Percentiles rank a stretch among this genome's conserved stretches.
phyloP scores from a whole-genome alignment of 2,888 invertebrate genomes.

The Quadroppia sp. region DNA sequence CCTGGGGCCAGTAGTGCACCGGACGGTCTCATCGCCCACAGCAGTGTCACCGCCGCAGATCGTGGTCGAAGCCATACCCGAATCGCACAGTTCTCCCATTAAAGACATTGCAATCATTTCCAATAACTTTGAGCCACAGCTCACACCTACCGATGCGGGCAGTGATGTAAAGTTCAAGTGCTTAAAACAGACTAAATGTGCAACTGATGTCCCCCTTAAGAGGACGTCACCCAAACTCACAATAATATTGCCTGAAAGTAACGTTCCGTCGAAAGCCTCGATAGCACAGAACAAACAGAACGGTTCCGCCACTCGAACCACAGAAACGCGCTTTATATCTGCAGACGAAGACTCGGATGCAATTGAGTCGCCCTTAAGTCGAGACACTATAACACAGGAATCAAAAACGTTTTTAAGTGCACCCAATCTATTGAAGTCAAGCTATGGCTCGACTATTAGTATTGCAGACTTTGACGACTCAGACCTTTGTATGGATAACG shows the following conservation, averaged over 20 bases:
- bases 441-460: slow-evolving; percentile 47
- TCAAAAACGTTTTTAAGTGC: slow-evolving; percentile 42
- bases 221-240: slow-evolving; percentile 7
- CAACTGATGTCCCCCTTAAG: not conserved
- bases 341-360: slow-evolving; percentile 44
- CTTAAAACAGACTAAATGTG: slow-evolving; percentile 25
- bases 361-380: slow-evolving; percentile 41
- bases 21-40: slow-evolving; percentile 42
- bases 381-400: slow-evolving; percentile 33
- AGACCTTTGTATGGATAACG: slow-evolving; percentile 45
- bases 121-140: slow-evolving; percentile 24
- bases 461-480: slow-evolving; percentile 47
- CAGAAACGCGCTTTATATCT: slow-evolving; percentile 40
- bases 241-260: slow-evolving; percentile 28
- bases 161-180: slow-evolving; percentile 31
- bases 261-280: slow-evolving; percentile 3
- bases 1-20: no score
- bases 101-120: slow-evolving; percentile 31
- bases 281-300: slow-evolving; percentile 31
- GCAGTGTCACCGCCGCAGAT: slow-evolving; percentile 46
- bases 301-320: slow-evolving; percentile 16
- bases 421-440: slow-evolving; percentile 39
- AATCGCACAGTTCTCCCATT: slow-evolving; percentile 27
- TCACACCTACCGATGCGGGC: not conserved
- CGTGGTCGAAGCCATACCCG: slow-evolving; percentile 46